Evolutionary conservation across 2,113 vertebrate species (phyloP), one percentile per base, ranked within the genome.

Genomic region (Phocoena phocoena): DNA sequence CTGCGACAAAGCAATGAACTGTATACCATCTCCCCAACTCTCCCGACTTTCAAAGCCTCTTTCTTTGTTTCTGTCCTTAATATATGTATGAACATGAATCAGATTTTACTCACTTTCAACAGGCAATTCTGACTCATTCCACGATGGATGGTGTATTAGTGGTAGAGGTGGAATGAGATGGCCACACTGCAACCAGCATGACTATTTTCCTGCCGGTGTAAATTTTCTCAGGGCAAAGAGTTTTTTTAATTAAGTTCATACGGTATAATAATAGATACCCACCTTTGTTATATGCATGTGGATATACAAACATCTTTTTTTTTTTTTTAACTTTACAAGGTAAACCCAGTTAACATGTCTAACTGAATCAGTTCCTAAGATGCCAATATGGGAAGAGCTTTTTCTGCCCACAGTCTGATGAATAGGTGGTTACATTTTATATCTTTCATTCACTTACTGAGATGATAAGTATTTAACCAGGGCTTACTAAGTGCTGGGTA

Each of bases 1-100:
- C 1, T 2, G 23, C 26, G 31, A 1, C 0, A 0, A 85, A n/a
- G 33, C 28, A 7, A 31, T 0, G 10, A 33, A 47, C 31, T 3
- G 23, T 6, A 10, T 6, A 10, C 31, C 17, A 28, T n/a, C 31
- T 65, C 41, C 65, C 68, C 41, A n/a, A 18, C 26, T 80, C 33
- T 36, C 36, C 5, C 9, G 33, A 74, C 14, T 76, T 67, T 70
- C 55, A 85, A 71, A 63, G 44, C 41, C 21, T 44, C 21, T 33
- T 20, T 63, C 44, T 93, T 87, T 70, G 36, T 44, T 58, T 67
- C 65, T 81, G 36, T 38, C 31, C 63, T 80, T 63, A 63, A 26
- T 31, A 26, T 74, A 68, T 38, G 23, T 5, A 80, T 3, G 18
- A 88, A 81, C 8, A 12, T 0, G 14, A 80, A 76, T 36, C 82